A percentile compares a stretch with the other conserved stretches of the same genome.
Evolutionary conservation across 2,113 vertebrate genomes (phyloP).

Genomic region (Pantherophis guttatus): DNA sequence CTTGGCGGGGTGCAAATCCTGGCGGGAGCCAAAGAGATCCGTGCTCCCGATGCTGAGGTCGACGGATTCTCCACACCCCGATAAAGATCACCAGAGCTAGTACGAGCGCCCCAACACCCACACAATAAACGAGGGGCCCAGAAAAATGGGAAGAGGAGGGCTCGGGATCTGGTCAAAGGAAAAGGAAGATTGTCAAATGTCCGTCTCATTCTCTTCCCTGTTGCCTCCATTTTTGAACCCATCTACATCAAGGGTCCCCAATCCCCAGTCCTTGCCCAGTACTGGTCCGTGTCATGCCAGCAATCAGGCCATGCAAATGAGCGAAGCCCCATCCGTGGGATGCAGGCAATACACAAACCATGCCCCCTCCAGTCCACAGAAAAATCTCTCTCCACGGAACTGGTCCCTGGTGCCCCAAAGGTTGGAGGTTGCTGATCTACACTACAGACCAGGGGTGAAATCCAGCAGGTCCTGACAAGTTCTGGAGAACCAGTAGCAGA

Average conservation of each 20-base stretch:
- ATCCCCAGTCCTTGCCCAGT: no score
- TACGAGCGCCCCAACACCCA: slow-evolving; percentile 58
- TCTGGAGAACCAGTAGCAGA: no score
- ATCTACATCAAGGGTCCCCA: no score
- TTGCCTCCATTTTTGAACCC: not conserved
- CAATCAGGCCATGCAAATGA: no score
- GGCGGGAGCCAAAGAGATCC: slow-evolving; percentile 69
- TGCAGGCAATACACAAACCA: no score
- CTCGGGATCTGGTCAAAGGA: slow-evolving; percentile 17
- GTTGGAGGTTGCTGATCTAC: not conserved
- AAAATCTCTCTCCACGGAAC: no score
- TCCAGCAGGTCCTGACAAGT: no score
- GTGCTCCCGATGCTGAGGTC: slow-evolving; percentile 57
- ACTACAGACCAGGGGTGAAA: no score
- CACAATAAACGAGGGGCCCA: slow-evolving; percentile 61
- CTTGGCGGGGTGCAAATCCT: slow-evolving; percentile 52
- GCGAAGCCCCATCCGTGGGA: no score
- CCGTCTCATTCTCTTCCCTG: not conserved
- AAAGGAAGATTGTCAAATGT: not conserved
- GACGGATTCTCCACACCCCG: slow-evolving; percentile 70
- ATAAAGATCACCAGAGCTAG: slow-evolving; percentile 64
- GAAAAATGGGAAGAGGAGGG: slow-evolving; percentile 60
- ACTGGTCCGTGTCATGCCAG: no score
- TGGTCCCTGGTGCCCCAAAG: no score
- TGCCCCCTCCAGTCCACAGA: no score